Base-by-base conservation (phyloP, 2,888 invertebrate genomes). In the Camptogramma bilineatum region DNA sequence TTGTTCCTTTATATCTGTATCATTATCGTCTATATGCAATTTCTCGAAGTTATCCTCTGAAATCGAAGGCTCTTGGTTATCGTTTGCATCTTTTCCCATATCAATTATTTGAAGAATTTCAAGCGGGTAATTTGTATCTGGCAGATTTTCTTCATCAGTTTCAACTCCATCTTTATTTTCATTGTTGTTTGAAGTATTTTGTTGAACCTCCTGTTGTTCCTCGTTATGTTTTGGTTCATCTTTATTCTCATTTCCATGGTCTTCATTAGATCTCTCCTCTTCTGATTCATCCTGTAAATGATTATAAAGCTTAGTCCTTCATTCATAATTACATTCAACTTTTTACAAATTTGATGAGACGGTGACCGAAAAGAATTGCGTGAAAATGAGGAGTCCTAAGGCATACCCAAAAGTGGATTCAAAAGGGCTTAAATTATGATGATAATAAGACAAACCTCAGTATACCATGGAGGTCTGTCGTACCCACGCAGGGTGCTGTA, bases 1-100 rank as follows among this genome's bases (percentile, higher is more conserved):
- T 69, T 90, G 82, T 54, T 87, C 86, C 39, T 13, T 39, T 39
- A 10, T 10, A 13, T 77, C 74, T 2, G 65, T 57, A 60, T 82
- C 78, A 39, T 13, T 24, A 21, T n/a, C 28, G 8, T 21, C 34
- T 50, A 50, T 54, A 5, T 2, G 28, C 44, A 46, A 5, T 10
- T 54, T 54, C n/a, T 50, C 28, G 21, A 50, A 19, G 17, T 48
- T 18, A n/a, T 53, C 17, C 28, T 60, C 34, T 4, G 53, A 9
- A 17, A 17, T 44, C n/a, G 24, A 55, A 31, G 13, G 2, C 31
- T 39, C 39, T 10, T 51, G 7, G 4, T 50, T 51, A 17, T 50
- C 16, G 13, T 42, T 24, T 21, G 16, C 34, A 8, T 48, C 28
- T 10, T 46, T 42, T 7, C 7, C 31, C 5, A 18, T 2, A n/a